Conservation (phyloP, 2,888 invertebrate genomes). For the Criorhina ranunculi region DNA sequence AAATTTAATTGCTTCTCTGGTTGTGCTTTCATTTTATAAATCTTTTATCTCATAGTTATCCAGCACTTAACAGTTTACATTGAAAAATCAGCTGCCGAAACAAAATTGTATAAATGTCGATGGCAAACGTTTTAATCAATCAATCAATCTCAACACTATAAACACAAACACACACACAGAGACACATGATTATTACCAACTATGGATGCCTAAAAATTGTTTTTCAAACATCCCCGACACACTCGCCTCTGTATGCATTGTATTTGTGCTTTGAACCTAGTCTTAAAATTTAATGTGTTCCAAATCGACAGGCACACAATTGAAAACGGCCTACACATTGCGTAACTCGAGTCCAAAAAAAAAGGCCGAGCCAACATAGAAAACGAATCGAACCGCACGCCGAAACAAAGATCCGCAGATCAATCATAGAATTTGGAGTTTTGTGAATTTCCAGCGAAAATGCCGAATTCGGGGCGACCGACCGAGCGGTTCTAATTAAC, state of each 20-base stretch:
- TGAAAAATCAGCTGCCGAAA: conserved; percentile 20
- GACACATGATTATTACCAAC: conserved; percentile 19
- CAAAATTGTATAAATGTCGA: conserved; percentile 15
- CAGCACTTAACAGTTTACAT: conserved; percentile 35
- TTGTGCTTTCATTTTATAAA: background rate
- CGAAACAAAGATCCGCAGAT: conserved; percentile 26
- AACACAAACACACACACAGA: background rate
- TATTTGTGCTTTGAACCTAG: conserved; percentile 39
- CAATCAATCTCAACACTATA: conserved; percentile 30
- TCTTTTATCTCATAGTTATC: conserved; percentile 5
- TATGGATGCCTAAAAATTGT: conserved; percentile 24
- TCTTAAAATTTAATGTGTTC: conserved; percentile 36
- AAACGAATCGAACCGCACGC: background rate
- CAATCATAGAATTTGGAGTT: conserved; percentile 56
- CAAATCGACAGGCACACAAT: conserved; percentile 23
- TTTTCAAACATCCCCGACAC: background rate
- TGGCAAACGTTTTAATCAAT: conserved; percentile 34
- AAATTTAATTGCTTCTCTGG: background rate
- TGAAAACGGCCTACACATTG: conserved; percentile 41
- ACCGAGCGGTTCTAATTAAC: conserved; percentile 60
- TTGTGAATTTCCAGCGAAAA: conserved; percentile 24
- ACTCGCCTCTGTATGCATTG: conserved; percentile 43
- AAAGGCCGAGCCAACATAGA: conserved; percentile 4
- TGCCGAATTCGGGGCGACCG: conserved; percentile 37
- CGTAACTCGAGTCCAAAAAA: conserved; percentile 24